Evolutionary conservation across 2,113 vertebrate species (phyloP).

Genomic region (Macquaria australasica): DNA sequence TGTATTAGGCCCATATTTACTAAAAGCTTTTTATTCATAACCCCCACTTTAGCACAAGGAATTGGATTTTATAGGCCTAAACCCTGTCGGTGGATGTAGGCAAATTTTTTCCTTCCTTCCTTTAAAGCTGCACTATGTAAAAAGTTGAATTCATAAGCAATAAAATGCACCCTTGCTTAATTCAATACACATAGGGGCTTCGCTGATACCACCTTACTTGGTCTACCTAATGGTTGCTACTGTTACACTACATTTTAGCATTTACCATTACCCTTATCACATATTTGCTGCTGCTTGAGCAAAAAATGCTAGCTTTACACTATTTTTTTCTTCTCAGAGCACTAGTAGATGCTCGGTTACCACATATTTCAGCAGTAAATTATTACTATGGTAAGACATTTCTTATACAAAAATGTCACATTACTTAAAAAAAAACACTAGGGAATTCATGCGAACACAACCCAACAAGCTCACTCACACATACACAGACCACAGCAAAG

Average conservation of each 20-base stretch:
- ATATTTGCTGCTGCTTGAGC: neutral
- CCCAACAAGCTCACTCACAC: conserved; percentile 1
- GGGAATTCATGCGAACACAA: neutral
- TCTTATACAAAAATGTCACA: neutral
- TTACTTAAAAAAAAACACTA: neutral
- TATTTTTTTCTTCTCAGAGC: neutral
- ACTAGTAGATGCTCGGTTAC: no score
- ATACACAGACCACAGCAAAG: neutral
- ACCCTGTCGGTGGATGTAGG: neutral
- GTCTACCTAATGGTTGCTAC: neutral
- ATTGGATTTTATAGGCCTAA: neutral
- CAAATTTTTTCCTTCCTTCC: neutral
- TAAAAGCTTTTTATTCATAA: neutral
- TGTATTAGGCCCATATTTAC: neutral
- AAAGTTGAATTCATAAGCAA: neutral
- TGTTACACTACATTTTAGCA: neutral
- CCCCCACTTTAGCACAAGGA: neutral
- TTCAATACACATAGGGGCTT: neutral
- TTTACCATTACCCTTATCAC: neutral
- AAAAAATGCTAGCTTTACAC: neutral
- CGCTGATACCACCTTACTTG: neutral
- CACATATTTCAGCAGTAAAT: neutral
- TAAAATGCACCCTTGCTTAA: neutral
- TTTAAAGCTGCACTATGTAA: neutral
- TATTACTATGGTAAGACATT: neutral